phyloP scores from a whole-genome alignment of 2,113 vertebrate species.

The Pagrus major region DNA sequence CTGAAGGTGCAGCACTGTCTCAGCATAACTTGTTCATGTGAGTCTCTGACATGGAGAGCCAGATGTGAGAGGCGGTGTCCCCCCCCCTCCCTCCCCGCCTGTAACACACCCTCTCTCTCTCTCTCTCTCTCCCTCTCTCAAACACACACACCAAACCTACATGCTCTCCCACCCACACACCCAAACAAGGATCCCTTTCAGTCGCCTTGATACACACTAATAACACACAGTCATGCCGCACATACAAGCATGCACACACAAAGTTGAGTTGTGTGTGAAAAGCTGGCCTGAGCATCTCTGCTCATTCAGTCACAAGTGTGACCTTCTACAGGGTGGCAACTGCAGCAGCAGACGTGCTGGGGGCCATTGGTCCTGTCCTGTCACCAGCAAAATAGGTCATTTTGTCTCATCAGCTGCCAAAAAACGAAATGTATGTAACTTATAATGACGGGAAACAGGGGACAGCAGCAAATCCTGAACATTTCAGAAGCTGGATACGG shows the following conservation, averaged over 20 bases:
- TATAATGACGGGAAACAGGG: background rate
- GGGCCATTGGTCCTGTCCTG: no score
- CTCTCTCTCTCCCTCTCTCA: slow-evolving; percentile 7
- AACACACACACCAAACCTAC: slow-evolving; percentile 37
- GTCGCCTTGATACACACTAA: slow-evolving; percentile 59
- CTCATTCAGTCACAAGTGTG: slow-evolving; percentile 28
- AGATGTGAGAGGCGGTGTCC: slow-evolving; percentile 75
- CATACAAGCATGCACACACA: slow-evolving; percentile 12
- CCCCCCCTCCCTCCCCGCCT: slow-evolving; percentile 36
- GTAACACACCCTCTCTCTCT: slow-evolving; percentile 26
- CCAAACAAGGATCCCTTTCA: slow-evolving; percentile 77
- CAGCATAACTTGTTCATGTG: slow-evolving; percentile 62
- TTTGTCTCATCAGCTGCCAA: no score
- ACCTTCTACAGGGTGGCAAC: slow-evolving; percentile 1
- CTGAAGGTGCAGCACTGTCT: slow-evolving; percentile 35
- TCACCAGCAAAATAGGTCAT: background rate
- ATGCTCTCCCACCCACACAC: slow-evolving; percentile 58
- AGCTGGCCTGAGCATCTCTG: slow-evolving; percentile 30
- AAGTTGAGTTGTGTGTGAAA: slow-evolving; percentile 26
- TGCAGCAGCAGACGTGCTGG: background rate
- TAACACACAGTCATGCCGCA: slow-evolving; percentile 51
- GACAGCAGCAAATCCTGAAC: background rate
- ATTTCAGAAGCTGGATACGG: background rate
- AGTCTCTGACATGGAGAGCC: slow-evolving; percentile 67
- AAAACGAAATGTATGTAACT: background rate